phyloP scores from a whole-genome alignment of 2,888 invertebrate genomes.

The Zygaena filipendulae region DNA sequence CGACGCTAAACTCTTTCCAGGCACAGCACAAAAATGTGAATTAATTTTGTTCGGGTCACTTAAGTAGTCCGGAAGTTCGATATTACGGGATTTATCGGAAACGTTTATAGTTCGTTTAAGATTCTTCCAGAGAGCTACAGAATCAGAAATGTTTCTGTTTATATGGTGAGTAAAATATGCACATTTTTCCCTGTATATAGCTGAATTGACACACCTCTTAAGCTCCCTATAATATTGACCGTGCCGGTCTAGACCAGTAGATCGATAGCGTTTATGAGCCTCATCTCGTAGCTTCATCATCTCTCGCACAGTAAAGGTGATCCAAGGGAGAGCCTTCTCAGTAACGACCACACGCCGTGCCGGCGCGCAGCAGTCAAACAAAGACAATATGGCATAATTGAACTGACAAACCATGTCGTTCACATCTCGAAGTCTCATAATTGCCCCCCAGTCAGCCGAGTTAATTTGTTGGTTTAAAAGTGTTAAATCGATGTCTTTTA shows the following conservation, averaged over 20 bases:
- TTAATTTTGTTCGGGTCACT: slow-evolving; percentile 10
- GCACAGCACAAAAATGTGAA: too few species aligned
- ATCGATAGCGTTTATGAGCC: slow-evolving; percentile 2
- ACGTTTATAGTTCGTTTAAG: slow-evolving; percentile 3
- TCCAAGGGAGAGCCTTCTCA: slow-evolving; percentile 8
- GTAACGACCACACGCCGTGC: slow-evolving; percentile 1
- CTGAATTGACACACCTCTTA: slow-evolving; percentile 3
- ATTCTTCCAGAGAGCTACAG: too few species aligned
- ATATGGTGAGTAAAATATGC: too few species aligned
- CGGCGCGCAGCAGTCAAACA: slow-evolving; percentile 12
- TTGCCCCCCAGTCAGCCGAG: slow-evolving; percentile 4
- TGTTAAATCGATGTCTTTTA: slow-evolving; percentile 7
- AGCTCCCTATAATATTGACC: slow-evolving; percentile 8
- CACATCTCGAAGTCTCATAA: slow-evolving; percentile 2
- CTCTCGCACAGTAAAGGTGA: slow-evolving; percentile 5
- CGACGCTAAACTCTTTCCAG: slow-evolving; percentile 7
- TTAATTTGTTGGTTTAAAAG: slow-evolving; percentile 5
- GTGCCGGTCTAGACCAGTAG: slow-evolving; percentile 3
- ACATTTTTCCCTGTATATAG: too few species aligned
- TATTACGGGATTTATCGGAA: slow-evolving; percentile 13
- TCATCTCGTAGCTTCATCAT: slow-evolving; percentile 10
- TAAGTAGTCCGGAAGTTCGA: slow-evolving; percentile 6
- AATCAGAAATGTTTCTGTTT: too few species aligned
- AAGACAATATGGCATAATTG: slow-evolving; percentile 4
- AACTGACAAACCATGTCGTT: slow-evolving; percentile 7